Evolutionary conservation across 2,888 invertebrate genomes (phyloP), one percentile per base, ranked within the genome.

Genomic region (Pristionchus japonicus): DNA sequence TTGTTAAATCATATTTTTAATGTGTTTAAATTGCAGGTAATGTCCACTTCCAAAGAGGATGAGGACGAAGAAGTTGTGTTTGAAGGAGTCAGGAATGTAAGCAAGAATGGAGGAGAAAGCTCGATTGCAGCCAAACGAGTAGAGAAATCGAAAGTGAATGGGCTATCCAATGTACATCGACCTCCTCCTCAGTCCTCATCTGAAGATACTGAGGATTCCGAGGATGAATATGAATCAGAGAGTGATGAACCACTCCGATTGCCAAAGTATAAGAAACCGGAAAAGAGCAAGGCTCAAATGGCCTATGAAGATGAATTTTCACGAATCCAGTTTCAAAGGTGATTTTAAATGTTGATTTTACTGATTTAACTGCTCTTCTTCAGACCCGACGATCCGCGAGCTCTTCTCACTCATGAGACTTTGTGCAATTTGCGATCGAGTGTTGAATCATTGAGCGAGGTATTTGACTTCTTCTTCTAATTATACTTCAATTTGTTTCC

Each of bases 61-160:
- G 47, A 77, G 43, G 77, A 77, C 27, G 77, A 77, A 15, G 77
- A 77, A 47, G 47, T 77, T 77, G n/a, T 77, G n/a, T 77, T 77
- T 27, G 77, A 77, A 6, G 77, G 77, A 77, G 27, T 77, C n/a
- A 47, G n/a, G 40, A 77, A 77, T 20, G 11, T 77, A 7, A 43
- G 17, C 9, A 77, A 77, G 77, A 77, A 27, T 15, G 3, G 20
- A 11, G 77, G 77, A 11, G 13, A 43, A 11, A 13, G 7, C 6
- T 43, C 77, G 17, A 27, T 77, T 77, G 20, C 77, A 47, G 77
- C 13, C n/a, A 27, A 43, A 6, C 40, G 27, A 47, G n/a, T 27
- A 13, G 47, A 77, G 43, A 43, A 34, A 23, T 15, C 77, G 23
- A 43, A 47, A 77, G 47, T 77, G 43, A 77, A 77, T 77, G 77